Conservation (phyloP, 2,797 vertebrate genomes). For the Falco rusticolus region DNA sequence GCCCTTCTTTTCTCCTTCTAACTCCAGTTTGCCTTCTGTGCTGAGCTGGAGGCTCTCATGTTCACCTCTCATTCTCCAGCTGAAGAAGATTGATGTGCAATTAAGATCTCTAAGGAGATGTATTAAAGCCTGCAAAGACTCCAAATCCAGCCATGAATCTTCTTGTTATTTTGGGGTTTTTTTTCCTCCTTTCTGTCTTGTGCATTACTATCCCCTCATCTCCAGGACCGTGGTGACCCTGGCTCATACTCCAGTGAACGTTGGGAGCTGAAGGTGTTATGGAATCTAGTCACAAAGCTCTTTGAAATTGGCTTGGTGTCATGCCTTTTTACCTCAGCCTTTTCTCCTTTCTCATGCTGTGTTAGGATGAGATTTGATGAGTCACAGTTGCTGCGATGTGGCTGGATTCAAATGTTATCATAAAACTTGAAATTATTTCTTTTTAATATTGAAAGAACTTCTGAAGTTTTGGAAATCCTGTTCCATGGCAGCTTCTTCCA, state of each 20-base stretch:
- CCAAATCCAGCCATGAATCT: conserved; percentile 41
- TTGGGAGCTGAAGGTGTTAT: not conserved
- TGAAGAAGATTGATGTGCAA: conserved; percentile 67
- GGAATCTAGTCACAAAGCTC: not conserved
- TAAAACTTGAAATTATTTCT: not conserved
- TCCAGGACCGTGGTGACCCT: not conserved
- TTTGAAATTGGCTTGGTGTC: not conserved
- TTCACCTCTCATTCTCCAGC: conserved; percentile 45
- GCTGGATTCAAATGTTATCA: not conserved
- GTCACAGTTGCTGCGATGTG: not conserved
- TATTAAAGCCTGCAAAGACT: conserved; percentile 38
- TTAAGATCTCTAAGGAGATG: conserved; percentile 67
- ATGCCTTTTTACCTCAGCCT: not conserved
- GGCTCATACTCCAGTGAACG: not conserved
- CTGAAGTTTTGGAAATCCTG: not conserved
- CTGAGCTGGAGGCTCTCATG: conserved; percentile 4
- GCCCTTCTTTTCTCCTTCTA: conserved; percentile 51
- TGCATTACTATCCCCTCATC: not conserved
- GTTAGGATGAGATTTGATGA: not conserved
- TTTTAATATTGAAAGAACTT: not conserved
- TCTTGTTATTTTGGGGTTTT: conserved; percentile 27
- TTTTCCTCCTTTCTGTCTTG: not conserved
- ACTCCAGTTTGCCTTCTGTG: conserved; percentile 60
- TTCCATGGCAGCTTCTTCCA: not conserved
- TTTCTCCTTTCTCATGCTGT: not conserved